Evolutionary conservation across 2,113 vertebrate genomes (phyloP), one percentile per base, ranked within the genome.

Genomic region (Sphyrna mokarran): DNA sequence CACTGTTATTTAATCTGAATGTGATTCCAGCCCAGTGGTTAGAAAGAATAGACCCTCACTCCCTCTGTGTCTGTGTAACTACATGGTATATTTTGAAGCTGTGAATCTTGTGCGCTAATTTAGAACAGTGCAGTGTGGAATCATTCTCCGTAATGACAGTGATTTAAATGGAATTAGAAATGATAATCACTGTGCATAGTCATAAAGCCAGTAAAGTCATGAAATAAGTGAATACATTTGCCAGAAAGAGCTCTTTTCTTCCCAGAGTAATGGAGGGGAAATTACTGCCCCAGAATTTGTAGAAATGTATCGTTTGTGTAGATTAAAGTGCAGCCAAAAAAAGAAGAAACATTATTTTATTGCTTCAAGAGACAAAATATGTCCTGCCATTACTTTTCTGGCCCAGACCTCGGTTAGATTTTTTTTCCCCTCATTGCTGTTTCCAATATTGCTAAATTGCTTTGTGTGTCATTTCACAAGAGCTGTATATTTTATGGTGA

Each of bases 11-110:
- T 66, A n/a, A 61, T 66, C 89, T 37, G 61, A 93, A 66, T 37
- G 18, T 93, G 61, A 93, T 93, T 93, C 89, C 89, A 91, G 61
- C 37, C 89, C 89, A 91, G 89, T 58, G 37, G 89, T 93, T 66
- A 93, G 66, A 66, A 13, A 93, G 89, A 93, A 93, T 91, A 63
- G 33, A 22, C 8, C 18, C 89, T 63, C 89, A 93, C 61, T 93
- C 61, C 58, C n/a, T 33, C 89, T 68, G 33, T 66, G 61, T 37
- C 61, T 66, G 61, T n/a, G 61, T 93, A 66, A 93, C 89, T 66
- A 66, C 33, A 37, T n/a, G 63, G 54, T 90, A n/a, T n/a, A 37
- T 93, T 66, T 7, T n/a, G 63, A 66, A 37, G 89, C 89, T 37
- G 61, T 93, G 89, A 66, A 66, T n/a, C 61, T 37, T 37, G 14